Percentiles rank a stretch among this genome's conserved stretches.
Evolutionary conservation across 2,888 invertebrate genomes (phyloP).

Genomic region (Dendrolimus pini): DNA sequence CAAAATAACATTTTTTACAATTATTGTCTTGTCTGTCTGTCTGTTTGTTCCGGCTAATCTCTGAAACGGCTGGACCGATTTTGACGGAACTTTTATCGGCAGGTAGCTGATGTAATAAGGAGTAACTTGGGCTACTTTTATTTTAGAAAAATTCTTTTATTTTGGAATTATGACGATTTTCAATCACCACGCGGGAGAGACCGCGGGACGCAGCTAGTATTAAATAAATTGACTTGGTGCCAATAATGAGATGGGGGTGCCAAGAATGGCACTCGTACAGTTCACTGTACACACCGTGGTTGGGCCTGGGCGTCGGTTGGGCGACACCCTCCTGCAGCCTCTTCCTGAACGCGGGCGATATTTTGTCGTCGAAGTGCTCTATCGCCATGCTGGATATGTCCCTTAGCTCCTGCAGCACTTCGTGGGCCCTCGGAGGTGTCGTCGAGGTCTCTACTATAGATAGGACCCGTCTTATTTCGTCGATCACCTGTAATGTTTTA

Average conservation of each 20-base stretch:
- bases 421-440: constrained; percentile 84
- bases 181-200: too few relatives aligned
- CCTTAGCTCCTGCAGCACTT: constrained; percentile 90
- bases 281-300: constrained; percentile 24
- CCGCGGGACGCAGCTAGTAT: too few relatives aligned
- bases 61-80: too few relatives aligned
- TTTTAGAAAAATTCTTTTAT: too few relatives aligned
- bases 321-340: constrained; percentile 41
- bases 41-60: too few relatives aligned
- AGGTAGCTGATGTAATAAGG: too few relatives aligned
- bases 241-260: background rate
- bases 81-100: too few relatives aligned
- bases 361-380: constrained; percentile 96
- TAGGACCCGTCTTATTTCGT: constrained; percentile 89
- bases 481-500: constrained; percentile 81
- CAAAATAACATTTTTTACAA: too few relatives aligned
- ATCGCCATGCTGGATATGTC: constrained; percentile 97
- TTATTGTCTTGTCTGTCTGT: too few relatives aligned
- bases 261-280: background rate
- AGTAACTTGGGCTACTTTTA: too few relatives aligned
- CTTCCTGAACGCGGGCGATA: constrained; percentile 67
- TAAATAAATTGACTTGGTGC: too few relatives aligned
- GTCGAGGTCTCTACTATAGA: constrained; percentile 80
- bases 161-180: too few relatives aligned
- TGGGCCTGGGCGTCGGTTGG: constrained; percentile 28